Base-by-base conservation (phyloP, 2,888 invertebrate species). In the Lordiphosa andalusiaca region DNA sequence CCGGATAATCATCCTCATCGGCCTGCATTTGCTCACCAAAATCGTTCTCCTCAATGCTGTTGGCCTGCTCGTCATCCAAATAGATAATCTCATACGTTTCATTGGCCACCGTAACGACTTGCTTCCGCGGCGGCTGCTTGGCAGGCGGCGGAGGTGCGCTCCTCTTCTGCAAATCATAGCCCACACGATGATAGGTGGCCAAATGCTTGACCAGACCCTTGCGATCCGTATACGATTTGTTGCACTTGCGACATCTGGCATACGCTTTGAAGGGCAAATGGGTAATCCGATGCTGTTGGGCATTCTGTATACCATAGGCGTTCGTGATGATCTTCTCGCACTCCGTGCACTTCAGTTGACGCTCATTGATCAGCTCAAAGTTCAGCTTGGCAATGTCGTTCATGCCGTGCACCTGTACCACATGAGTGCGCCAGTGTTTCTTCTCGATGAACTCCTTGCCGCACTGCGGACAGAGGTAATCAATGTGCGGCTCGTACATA, bases 261-360 rank as follows among this genome's bases (percentile, higher is more conserved):
- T 78, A 87, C 0, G 87, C 84, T 60, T 87, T 87, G 50, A 70
- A 85, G 0, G 88, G 87, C 56, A 87, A 57, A 47, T 87, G 87
- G 0, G 87, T 87, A 30, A 87, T 86, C 30, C 85, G 71, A 63
- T 87, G 87, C 51, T 87, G 87, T 55, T 87, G 87, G 0, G 87
- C 87, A 69, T 87, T 87, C 65, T 87, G 87, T 54, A 87, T 85
- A 7, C 87, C 87, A 54, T 87, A 87, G 0, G 87, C 87, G 51
- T 87, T 87, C 7, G 87, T 87, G 4, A 87, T 87, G 23, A 87
- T 82, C 60, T 87, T 87, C 4, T 82, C 76, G 56, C 87, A 87
- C 48, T 86, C 85, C 3, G 75, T 77, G 59, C 87, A 87, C 41
- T 76, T 85, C 4, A 87, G 57, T 53, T 87, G 86, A 3, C 85